Evolutionary conservation across 2,888 invertebrate species (phyloP), one percentile per base, ranked within the genome.

Genomic region (Drosophila incognita): DNA sequence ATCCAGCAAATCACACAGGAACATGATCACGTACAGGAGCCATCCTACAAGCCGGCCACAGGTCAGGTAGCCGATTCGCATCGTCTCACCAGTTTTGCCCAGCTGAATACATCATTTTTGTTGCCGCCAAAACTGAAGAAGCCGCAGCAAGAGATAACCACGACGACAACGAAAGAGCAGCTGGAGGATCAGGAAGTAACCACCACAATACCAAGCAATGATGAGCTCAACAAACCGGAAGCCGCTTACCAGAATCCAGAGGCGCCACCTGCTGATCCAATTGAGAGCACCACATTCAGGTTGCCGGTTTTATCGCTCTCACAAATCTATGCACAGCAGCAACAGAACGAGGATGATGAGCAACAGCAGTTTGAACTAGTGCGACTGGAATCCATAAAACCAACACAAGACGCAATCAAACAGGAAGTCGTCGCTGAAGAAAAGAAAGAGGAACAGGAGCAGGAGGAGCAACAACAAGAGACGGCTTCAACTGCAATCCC

Each of bases 51-150:
- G 4, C 60, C 62, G 1, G 0, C 42, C 58, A 13, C 29, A 11
- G 24, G 38, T 6, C 58, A 57, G 35, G 48, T 57, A 0, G 78
- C 81, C 53, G 69, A 88, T 52, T 72, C 79, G 0, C 74, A 91
- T 69, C 92, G 93, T 5, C 76, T 91, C 64, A 92, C 91, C 31
- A 92, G 87, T 77, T 86, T 91, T 49, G 93, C 92, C 10, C 91
- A 92, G 63, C 71, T 93, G 10, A 91, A 92, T 66, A 69, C 92
- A 1, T 90, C 91, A 7, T 90, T 93, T 52, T 78, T 92, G 36
- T 6, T 83, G 58, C 79, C 81, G 8, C 72, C 82, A 13, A 69
- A 63, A 33, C 53, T 2, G 46, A 49, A 49, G 21, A 29, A 53
- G 5, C 42, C 60, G 24, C 35, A 35, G 35, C 51, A 66, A 10